Conservation (phyloP, 1,140 invertebrate genomes). For the Ctenoplectra terminalis region DNA sequence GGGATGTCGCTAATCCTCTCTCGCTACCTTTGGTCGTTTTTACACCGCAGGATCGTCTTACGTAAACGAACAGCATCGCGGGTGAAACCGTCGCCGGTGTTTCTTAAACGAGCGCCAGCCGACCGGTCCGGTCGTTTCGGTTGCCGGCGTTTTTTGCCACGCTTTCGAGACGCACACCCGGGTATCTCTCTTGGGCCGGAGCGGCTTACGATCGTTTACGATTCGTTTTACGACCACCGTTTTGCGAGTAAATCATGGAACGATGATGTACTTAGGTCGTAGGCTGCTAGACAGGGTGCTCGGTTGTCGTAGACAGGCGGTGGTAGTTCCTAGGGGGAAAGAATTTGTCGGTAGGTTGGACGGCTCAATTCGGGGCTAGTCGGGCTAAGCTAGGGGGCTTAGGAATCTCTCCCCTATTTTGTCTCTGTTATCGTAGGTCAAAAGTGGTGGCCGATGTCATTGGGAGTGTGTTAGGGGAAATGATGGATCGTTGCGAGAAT, state of each 20-base stretch:
- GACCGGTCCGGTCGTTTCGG: background rate
- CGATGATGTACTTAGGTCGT: slow-evolving; percentile 1
- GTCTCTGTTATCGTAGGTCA: slow-evolving; percentile 14
- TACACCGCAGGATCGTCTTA: slow-evolving; percentile 42
- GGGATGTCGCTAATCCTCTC: slow-evolving; percentile 49
- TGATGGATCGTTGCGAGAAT: background rate
- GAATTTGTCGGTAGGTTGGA: background rate
- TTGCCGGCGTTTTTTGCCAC: background rate
- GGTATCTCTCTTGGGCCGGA: no score
- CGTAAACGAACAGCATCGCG: slow-evolving; percentile 48
- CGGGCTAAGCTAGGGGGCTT: background rate
- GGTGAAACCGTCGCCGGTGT: background rate
- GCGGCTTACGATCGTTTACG: slow-evolving; percentile 5
- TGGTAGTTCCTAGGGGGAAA: background rate
- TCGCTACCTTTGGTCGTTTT: slow-evolving; percentile 47
- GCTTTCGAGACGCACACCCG: background rate
- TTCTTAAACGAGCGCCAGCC: background rate
- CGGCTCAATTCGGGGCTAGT: background rate
- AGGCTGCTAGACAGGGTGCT: background rate
- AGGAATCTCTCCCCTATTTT: slow-evolving; percentile 13
- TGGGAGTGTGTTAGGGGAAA: background rate
- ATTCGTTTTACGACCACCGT: slow-evolving; percentile 20
- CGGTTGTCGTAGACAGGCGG: no score
- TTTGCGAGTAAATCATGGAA: slow-evolving; percentile 25
- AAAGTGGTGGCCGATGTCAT: background rate